phyloP scores from a whole-genome alignment of 2,113 vertebrate species.

The Podarcis cretensis region DNA sequence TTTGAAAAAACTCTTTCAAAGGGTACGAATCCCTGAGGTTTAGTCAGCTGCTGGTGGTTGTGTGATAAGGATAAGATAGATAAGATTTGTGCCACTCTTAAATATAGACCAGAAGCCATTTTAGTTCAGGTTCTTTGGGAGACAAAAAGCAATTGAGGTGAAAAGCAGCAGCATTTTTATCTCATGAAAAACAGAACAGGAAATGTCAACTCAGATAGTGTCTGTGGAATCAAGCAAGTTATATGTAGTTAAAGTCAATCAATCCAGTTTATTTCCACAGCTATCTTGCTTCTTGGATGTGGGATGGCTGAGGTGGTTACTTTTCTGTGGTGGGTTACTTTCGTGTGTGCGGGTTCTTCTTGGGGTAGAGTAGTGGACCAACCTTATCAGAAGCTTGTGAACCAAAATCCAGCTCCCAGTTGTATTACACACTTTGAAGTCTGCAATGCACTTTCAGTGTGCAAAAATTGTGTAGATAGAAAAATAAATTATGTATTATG shows the following conservation, averaged over 20 bases:
- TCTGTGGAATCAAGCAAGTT: slow-evolving; percentile 12
- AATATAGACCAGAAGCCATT: neutral
- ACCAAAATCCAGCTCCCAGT: too few relatives aligned
- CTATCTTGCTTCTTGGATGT: neutral
- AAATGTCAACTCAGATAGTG: slow-evolving; percentile 6
- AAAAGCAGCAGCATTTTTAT: neutral
- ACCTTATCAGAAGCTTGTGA: too few relatives aligned
- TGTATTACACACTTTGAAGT: too few relatives aligned
- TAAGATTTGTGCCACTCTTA: neutral
- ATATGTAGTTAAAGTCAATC: neutral
- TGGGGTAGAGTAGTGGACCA: too few relatives aligned
- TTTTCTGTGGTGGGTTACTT: neutral
- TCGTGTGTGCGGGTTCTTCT: neutral
- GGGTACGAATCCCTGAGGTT: neutral
- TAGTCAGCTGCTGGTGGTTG: slow-evolving; percentile 15
- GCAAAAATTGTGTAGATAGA: too few relatives aligned
- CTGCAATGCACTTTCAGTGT: too few relatives aligned
- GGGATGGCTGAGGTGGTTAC: neutral
- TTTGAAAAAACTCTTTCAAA: slow-evolving; percentile 6
- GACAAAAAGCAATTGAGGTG: neutral
- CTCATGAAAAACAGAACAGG: neutral
- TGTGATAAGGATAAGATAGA: neutral
- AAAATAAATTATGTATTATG: too few relatives aligned
- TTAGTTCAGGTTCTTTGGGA: neutral
- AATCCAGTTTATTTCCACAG: neutral